Conservation (phyloP, 2,113 vertebrate species). For the Condylura cristata region DNA sequence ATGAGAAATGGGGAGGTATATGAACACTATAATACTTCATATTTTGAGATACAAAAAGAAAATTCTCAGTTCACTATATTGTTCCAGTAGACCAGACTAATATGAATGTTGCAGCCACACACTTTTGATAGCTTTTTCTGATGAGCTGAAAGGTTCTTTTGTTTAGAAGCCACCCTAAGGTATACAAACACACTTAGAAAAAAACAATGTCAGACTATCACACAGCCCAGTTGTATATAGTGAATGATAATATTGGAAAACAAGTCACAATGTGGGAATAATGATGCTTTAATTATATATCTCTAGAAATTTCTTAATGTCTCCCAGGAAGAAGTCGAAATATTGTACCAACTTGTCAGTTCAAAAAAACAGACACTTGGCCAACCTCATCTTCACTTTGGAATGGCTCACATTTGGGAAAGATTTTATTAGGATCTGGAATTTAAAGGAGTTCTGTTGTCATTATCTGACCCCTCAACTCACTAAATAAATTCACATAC, state of each 20-base stretch:
- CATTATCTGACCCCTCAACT: not conserved
- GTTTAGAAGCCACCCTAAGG: not conserved
- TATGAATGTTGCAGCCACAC: not conserved
- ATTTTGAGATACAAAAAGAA: not conserved
- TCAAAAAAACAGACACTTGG: slow-evolving; percentile 27
- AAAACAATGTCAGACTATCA: not conserved
- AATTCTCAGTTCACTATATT: not conserved
- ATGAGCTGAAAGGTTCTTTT: not conserved
- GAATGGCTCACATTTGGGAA: slow-evolving; percentile 17
- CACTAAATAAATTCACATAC: slow-evolving; percentile 57
- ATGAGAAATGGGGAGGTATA: not conserved
- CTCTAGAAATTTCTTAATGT: slow-evolving; percentile 43
- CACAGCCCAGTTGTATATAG: slow-evolving; percentile 8
- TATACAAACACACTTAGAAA: slow-evolving; percentile 4
- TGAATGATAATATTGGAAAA: not conserved
- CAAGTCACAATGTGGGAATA: not conserved
- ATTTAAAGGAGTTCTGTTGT: slow-evolving; percentile 38
- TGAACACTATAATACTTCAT: not conserved
- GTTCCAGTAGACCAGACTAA: not conserved
- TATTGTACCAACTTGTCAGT: not conserved
- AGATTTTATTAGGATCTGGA: slow-evolving; percentile 20
- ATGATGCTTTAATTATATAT: slow-evolving; percentile 22
- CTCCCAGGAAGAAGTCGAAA: slow-evolving; percentile 40
- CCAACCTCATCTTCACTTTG: slow-evolving; percentile 6
- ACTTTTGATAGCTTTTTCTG: not conserved